Conservation (phyloP, 2,888 invertebrate species). For the Epinotia brunnichana region DNA sequence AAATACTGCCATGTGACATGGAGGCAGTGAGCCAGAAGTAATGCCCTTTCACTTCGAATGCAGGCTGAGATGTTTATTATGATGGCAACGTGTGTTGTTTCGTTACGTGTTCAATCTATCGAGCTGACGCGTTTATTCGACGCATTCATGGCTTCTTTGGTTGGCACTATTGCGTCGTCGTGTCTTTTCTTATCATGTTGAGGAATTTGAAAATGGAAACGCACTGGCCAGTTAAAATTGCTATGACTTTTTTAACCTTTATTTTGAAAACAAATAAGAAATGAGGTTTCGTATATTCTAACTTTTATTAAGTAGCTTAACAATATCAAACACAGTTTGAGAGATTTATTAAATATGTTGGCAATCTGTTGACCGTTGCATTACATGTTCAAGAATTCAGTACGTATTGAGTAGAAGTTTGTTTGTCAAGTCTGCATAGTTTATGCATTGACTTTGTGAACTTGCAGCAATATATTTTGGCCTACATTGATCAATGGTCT, state of each 20-base stretch:
- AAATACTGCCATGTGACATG: slow-evolving; percentile 26
- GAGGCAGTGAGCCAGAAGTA: slow-evolving; percentile 38
- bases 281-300: background rate
- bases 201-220: background rate
- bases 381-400: slow-evolving; percentile 20
- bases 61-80: slow-evolving; percentile 39
- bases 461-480: too few species aligned
- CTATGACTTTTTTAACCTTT: background rate
- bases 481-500: background rate
- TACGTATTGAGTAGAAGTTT: background rate
- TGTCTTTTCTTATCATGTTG: background rate
- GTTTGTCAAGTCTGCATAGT: slow-evolving; percentile 18
- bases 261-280: background rate
- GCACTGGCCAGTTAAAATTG: background rate
- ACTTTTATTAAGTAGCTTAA: too few species aligned
- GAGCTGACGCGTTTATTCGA: slow-evolving; percentile 23
- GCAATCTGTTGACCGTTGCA: background rate
- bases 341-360: background rate
- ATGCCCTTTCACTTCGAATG: slow-evolving; percentile 34
- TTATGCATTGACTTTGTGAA: slow-evolving; percentile 1
- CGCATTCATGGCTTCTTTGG: background rate
- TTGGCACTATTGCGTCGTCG: background rate
- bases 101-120: slow-evolving; percentile 37
- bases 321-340: background rate
- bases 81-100: slow-evolving; percentile 32